Evolutionary conservation across 2,888 invertebrate species (phyloP).

Genomic region (Clivina fossor): DNA sequence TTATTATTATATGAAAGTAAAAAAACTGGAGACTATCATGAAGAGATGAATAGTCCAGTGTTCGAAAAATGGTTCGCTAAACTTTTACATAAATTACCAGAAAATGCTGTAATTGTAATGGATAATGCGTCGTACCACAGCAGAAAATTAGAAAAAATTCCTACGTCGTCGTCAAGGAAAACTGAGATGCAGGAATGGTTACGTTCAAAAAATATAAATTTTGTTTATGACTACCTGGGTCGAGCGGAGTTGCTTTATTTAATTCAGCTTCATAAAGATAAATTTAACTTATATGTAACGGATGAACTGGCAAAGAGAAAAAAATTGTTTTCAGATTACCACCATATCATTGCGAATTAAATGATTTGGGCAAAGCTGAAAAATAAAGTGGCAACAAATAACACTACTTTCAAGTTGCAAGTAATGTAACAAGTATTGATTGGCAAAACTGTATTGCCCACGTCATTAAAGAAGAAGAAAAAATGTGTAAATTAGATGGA

Average conservation of each 20-base stretch:
- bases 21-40: slow-evolving; percentile 14
- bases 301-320: too few relatives aligned
- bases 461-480: slow-evolving; percentile 19
- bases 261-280: not conserved
- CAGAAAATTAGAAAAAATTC: not conserved
- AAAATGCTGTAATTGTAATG: slow-evolving; percentile 10
- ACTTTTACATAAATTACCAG: slow-evolving; percentile 9
- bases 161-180: slow-evolving; percentile 9
- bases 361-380: slow-evolving; percentile 36
- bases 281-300: slow-evolving; percentile 4
- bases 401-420: slow-evolving; percentile 27
- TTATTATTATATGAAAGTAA: slow-evolving; percentile 4
- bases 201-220: slow-evolving; percentile 5
- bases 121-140: slow-evolving; percentile 16
- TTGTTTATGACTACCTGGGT: too few relatives aligned
- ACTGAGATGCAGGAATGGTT: slow-evolving; percentile 8
- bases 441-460: slow-evolving; percentile 15
- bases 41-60: slow-evolving; percentile 3
- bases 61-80: slow-evolving; percentile 21
- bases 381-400: too few relatives aligned
- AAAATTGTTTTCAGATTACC: too few relatives aligned
- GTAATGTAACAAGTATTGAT: slow-evolving; percentile 18
- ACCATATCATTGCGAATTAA: too few relatives aligned
- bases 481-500: slow-evolving; percentile 33
- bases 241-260: not conserved